Conservation (phyloP, 2,113 vertebrate genomes). For the Bagarius yarrelli region DNA sequence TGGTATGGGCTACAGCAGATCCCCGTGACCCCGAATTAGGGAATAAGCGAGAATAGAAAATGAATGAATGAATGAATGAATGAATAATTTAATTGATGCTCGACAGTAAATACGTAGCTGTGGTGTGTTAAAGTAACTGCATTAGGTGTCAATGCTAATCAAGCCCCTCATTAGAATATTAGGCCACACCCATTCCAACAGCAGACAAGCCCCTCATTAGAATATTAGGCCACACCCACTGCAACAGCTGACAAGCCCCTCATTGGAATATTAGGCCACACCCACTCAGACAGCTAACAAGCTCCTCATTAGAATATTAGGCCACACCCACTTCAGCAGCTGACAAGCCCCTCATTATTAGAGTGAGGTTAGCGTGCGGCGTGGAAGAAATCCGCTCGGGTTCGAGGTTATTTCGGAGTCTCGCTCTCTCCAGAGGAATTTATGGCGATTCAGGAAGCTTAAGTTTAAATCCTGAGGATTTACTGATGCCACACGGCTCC, state of each 20-base stretch:
- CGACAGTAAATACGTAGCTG: too few species aligned
- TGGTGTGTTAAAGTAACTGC: too few species aligned
- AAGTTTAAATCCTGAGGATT: background rate
- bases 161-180: too few species aligned
- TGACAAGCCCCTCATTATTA: background rate
- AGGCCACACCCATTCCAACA: too few species aligned
- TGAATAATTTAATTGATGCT: too few species aligned
- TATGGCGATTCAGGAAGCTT: slow-evolving; percentile 11
- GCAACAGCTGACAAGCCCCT: background rate
- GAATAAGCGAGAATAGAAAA: too few species aligned
- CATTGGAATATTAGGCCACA: too few species aligned
- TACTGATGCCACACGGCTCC: background rate
- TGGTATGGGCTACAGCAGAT: too few species aligned
- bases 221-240: background rate
- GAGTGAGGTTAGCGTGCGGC: background rate
- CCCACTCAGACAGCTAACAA: too few species aligned
- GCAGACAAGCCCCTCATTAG: background rate
- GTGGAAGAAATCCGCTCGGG: background rate
- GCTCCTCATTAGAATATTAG: background rate
- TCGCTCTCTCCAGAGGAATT: background rate
- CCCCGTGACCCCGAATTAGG: too few species aligned
- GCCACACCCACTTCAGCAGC: background rate
- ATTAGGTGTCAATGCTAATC: too few species aligned
- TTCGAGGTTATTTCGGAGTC: background rate
- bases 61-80: too few species aligned